These are phyloP conservation scores for Eonycteris spelaea DNA, from an alignment of 2,113 vertebrate genomes.

Conservation along the genomic window DNA sequence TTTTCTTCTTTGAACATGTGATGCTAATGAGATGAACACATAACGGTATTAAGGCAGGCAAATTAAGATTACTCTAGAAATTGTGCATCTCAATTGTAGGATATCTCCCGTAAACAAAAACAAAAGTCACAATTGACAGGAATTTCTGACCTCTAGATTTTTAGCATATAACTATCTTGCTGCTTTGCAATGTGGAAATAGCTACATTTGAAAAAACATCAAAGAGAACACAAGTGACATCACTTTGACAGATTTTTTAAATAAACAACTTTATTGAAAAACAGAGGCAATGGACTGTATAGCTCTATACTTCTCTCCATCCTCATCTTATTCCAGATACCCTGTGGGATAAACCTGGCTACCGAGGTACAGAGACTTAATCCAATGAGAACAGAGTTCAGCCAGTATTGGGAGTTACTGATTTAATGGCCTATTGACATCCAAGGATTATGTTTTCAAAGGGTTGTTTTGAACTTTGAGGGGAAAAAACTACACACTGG, in stretches of 20 bases:
- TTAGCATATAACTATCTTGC: not conserved
- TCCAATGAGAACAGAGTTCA: not conserved
- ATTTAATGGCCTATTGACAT: not conserved
- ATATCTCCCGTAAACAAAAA: not conserved
- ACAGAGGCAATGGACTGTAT: not conserved
- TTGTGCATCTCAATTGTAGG: not conserved
- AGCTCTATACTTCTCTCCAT: not conserved
- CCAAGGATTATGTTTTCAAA: not conserved
- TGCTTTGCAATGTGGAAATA: not conserved
- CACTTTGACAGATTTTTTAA: not conserved
- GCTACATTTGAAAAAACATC: not conserved
- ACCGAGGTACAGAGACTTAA: not conserved
- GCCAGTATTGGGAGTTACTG: not conserved
- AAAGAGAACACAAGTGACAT: not conserved
- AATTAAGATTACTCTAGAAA: not conserved
- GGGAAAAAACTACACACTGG: not conserved
- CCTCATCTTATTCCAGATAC: too few species aligned
- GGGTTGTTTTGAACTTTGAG: not conserved
- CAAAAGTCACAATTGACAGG: not conserved
- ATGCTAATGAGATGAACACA: not conserved
- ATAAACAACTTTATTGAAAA: not conserved
- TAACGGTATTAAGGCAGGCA: not conserved
- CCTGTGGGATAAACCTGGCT: not conserved
- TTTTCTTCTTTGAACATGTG: not conserved
- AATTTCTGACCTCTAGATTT: not conserved